Base-by-base conservation (phyloP, 2,113 vertebrate genomes). In the Hippoglossus stenolepis region DNA sequence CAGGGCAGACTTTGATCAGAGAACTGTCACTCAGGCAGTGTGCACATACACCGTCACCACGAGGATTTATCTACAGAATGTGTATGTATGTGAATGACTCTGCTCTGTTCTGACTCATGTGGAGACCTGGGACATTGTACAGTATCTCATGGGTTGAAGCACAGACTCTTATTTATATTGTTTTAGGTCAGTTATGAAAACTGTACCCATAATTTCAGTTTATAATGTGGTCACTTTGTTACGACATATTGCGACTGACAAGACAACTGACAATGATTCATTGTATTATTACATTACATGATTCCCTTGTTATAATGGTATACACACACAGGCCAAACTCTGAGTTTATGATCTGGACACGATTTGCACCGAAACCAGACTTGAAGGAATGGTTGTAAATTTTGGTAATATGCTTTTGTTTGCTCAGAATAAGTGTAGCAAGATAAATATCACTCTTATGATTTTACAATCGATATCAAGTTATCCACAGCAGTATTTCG, bases 51-150 rank as follows among this genome's bases (percentile, higher is more conserved):
- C 57, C 45, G n/a, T 23, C 56, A 75, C 21, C 56, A 75, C 21
- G 17, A 65, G 69, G 80, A 77, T 49, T 69, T 45, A 75, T 54
- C 49, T 61, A 63, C 89, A 85, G 24, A 38, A 66, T 21, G 20
- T n/a, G n/a, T 54, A 11, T 20, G 5, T 21, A 8, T 54, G 20
- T 54, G 20, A 21, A 90, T 91, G 93, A 87, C 59, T 61, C 75
- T 45, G 40, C 59, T 65, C 75, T 45, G 40, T 14, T 90, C 86
- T 65, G 53, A 93, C 85, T 65, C 90, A 28, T 59, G 45, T 77
- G 79, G 93, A 89, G 90, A 92, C 91, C 91, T 92, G 87, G 92
- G 93, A 93, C 93, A 85, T 88, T 79, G 87, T 86, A 53, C 64
- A 51, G 45, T 31, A 82, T 75, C 75, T 78, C 82, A 35, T 23